Evolutionary conservation across 2,888 invertebrate species (phyloP).

Genomic region (Lycia hirtaria): DNA sequence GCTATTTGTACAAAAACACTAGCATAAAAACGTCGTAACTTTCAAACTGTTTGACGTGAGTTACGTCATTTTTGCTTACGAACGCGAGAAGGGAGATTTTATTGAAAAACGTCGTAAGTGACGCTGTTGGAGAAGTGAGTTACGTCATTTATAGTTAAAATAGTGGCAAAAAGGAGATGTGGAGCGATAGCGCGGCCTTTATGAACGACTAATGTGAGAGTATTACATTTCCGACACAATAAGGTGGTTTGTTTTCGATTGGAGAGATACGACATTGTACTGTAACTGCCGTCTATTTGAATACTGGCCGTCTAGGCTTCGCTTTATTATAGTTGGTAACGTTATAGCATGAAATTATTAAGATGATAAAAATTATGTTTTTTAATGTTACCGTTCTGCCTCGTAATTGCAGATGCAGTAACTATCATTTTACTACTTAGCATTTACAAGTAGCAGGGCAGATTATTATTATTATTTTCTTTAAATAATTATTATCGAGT

Average conservation of each 20-base stretch:
- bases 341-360: too few species aligned
- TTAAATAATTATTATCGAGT: too few species aligned
- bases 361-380: too few species aligned
- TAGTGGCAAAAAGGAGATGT: conserved; percentile 53
- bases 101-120: conserved; percentile 4
- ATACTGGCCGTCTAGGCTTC: background rate
- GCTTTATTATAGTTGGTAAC: too few species aligned
- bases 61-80: background rate
- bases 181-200: conserved; percentile 45
- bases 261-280: conserved; percentile 48
- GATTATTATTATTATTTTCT: too few species aligned
- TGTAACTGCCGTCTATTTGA: conserved; percentile 51
- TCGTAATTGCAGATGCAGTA: too few species aligned
- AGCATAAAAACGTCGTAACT: conserved; percentile 14
- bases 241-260: conserved; percentile 64
- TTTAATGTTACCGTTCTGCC: too few species aligned
- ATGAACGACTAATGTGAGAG: conserved; percentile 46
- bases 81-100: background rate
- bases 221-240: conserved; percentile 61
- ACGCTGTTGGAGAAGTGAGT: background rate
- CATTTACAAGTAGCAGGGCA: too few species aligned
- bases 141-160: conserved; percentile 49
- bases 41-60: background rate
- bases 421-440: too few species aligned
- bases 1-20: conserved; percentile 56